Evolutionary conservation across 2,113 vertebrate genomes (phyloP).

Genomic region (Amphilophus citrinellus): DNA sequence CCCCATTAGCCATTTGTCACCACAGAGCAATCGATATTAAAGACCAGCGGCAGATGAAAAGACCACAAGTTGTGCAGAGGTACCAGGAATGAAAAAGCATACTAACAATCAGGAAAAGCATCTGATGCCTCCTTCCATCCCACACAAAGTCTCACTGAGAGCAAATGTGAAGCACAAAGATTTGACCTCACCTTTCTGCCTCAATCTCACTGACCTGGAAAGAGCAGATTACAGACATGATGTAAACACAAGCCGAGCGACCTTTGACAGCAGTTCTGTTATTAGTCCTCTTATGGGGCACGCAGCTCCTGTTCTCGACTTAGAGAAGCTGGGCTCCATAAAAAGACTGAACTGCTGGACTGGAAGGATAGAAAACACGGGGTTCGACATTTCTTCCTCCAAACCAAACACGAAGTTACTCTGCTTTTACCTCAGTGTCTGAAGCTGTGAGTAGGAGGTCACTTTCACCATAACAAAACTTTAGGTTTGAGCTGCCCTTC

Average conservation of each 20-base stretch:
- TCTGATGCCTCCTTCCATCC: neutral
- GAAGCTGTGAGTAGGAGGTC: neutral
- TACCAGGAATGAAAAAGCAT: conserved; percentile 13
- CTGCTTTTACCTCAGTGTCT: neutral
- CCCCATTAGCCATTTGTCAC: conserved; percentile 32
- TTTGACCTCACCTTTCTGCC: conserved; percentile 57
- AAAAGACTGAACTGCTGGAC: neutral
- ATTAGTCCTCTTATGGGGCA: conserved; percentile 1
- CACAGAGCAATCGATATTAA: neutral
- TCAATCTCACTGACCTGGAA: conserved; percentile 64
- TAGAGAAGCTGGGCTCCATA: neutral
- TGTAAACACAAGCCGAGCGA: conserved; percentile 23
- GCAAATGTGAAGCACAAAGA: neutral
- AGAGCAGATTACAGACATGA: conserved; percentile 55
- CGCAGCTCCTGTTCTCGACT: neutral
- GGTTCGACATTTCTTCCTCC: neutral
- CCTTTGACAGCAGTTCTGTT: neutral
- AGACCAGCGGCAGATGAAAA: conserved; percentile 15
- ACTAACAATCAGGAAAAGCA: neutral
- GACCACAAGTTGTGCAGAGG: conserved; percentile 1
- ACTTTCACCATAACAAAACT: neutral
- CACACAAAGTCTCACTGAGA: conserved; percentile 5
- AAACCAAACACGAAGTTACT: neutral
- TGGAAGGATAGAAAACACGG: neutral
- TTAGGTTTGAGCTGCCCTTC: too few species aligned